Conservation (phyloP, 2,797 vertebrate species). For the Enteromius anoplus region DNA sequence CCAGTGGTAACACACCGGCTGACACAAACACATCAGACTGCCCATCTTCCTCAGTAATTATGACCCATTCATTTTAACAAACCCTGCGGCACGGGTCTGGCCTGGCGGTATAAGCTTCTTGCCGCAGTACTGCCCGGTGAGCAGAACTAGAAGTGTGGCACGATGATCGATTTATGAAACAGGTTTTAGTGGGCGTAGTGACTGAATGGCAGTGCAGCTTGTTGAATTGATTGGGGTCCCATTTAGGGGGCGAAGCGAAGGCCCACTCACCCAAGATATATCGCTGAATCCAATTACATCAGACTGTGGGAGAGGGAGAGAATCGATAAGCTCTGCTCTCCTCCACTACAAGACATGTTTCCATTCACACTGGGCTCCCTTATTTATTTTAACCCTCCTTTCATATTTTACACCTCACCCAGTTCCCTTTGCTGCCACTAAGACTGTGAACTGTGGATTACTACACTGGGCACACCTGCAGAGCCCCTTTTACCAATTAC, state of each 20-base stretch:
- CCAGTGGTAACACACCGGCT: constrained; percentile 18
- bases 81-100: neutral
- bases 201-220: constrained; percentile 46
- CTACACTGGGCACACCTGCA: constrained; percentile 19
- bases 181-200: constrained; percentile 33
- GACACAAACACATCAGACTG: constrained; percentile 22
- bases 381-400: constrained; percentile 29
- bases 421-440: constrained; percentile 13
- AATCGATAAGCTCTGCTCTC: constrained; percentile 53
- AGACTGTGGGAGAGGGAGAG: constrained; percentile 34
- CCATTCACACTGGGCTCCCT: constrained; percentile 20
- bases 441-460: constrained; percentile 26
- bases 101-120: neutral
- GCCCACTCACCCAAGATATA: constrained; percentile 47
- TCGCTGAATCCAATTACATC: constrained; percentile 57
- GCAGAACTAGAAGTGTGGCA: constrained; percentile 9
- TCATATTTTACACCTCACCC: constrained; percentile 14
- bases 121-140: neutral
- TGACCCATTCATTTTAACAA: neutral
- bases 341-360: constrained; percentile 36
- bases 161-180: constrained; percentile 43
- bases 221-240: constrained; percentile 48
- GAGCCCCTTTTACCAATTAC: constrained; percentile 50
- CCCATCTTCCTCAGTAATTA: constrained; percentile 3
- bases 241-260: constrained; percentile 44